These are phyloP conservation scores for Gryllus bimaculatus DNA, from an alignment of 1,140 invertebrate genomes.

Conservation along the genomic window DNA sequence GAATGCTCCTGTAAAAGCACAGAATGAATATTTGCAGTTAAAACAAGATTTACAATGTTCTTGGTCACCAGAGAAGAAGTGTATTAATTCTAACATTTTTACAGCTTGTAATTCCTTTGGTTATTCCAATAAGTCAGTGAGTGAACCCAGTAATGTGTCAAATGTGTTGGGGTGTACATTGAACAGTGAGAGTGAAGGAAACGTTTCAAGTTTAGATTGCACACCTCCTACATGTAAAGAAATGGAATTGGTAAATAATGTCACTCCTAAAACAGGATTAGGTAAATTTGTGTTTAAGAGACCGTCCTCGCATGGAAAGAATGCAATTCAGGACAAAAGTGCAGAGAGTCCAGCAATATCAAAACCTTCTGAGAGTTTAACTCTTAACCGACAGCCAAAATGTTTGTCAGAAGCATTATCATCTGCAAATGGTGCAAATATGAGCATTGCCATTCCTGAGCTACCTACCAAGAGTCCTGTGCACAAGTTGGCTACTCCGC, in stretches of 20 bases:
- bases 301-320: background rate
- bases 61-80: too few relatives aligned
- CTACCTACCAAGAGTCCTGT: background rate
- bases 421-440: background rate
- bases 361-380: background rate
- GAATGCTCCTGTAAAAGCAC: background rate
- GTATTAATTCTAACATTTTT: too few relatives aligned
- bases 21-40: background rate
- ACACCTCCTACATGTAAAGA: too few relatives aligned
- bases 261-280: too few relatives aligned
- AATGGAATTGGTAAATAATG: too few relatives aligned
- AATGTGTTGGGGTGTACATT: too few relatives aligned
- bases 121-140: too few relatives aligned
- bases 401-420: background rate
- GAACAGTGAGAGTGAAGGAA: too few relatives aligned
- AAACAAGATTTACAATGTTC: background rate
- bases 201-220: too few relatives aligned
- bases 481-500: background rate
- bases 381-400: background rate
- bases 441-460: background rate
- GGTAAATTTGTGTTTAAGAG: background rate
- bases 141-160: too few relatives aligned
- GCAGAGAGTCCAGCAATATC: background rate
- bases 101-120: too few relatives aligned
- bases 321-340: background rate